phyloP scores from a whole-genome alignment of 2,888 invertebrate genomes.

The Sesia bembeciformis region DNA sequence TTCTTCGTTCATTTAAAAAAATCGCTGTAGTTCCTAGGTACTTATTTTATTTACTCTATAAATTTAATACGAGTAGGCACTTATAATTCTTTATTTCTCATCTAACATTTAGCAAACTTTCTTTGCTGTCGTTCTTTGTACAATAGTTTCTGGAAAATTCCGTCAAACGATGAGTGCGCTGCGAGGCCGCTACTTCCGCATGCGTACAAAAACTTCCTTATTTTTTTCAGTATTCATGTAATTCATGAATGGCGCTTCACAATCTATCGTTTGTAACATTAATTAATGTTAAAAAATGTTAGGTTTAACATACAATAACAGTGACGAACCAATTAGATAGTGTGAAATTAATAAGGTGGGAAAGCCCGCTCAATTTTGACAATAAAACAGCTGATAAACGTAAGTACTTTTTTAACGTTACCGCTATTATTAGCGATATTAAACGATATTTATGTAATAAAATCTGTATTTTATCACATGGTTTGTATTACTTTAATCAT shows the following conservation, averaged over 20 bases:
- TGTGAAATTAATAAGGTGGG: conserved; percentile 31
- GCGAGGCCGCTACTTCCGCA: conserved; percentile 30
- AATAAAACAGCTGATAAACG: conserved; percentile 40
- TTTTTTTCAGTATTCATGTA: conserved; percentile 62
- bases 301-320: conserved; percentile 37
- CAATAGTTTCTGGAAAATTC: no score
- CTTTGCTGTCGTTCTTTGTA: no score
- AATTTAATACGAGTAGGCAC: no score
- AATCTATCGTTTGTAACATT: conserved; percentile 47
- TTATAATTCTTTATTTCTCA: no score
- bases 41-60: no score
- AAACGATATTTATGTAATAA: background rate
- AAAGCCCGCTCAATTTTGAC: conserved; percentile 47
- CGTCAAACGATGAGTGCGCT: background rate
- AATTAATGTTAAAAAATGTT: conserved; percentile 60
- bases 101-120: no score
- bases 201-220: conserved; percentile 44
- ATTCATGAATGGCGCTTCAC: conserved; percentile 65
- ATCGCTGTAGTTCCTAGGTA: no score
- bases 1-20: no score
- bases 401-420: conserved; percentile 35
- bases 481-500: no score
- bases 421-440: conserved; percentile 13
- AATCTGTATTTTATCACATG: background rate
- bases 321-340: conserved; percentile 62